Evolutionary conservation across 2,888 invertebrate genomes (phyloP).

Genomic region (Ceramica pisi): DNA sequence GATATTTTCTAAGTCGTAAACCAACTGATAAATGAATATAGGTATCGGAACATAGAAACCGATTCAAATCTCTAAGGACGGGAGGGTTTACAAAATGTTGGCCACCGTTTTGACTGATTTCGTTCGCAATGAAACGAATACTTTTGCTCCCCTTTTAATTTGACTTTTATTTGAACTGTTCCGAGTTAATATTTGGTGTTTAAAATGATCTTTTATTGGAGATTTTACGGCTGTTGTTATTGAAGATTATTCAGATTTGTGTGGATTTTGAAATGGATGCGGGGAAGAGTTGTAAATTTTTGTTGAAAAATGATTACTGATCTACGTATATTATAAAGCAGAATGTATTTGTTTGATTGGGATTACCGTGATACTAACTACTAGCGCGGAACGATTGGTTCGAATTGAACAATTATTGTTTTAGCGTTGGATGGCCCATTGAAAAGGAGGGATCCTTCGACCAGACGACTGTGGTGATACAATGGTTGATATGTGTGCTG

Average conservation of each 20-base stretch:
- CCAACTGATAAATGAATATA: conserved; percentile 64
- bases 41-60: conserved; percentile 62
- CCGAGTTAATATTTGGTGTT: conserved; percentile 53
- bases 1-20: conserved; percentile 68
- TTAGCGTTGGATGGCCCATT: no score
- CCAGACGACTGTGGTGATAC: no score
- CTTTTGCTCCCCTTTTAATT: conserved; percentile 56
- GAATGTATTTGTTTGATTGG: no score
- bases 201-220: conserved; percentile 56
- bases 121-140: conserved; percentile 57
- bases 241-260: conserved; percentile 22
- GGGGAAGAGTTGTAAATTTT: not conserved
- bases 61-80: conserved; percentile 58
- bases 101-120: conserved; percentile 55
- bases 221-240: conserved; percentile 27
- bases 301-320: not conserved
- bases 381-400: no score
- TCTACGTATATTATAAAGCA: no score
- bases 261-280: not conserved
- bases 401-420: no score
- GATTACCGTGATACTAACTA: no score
- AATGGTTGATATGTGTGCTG: no score
- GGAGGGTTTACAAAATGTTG: conserved; percentile 53
- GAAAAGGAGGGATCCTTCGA: no score
- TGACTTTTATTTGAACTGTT: conserved; percentile 53